A percentile compares a stretch with the other conserved stretches of the same genome.
Conservation (phyloP, 1,140 invertebrate genomes). For the Platyura marginata region DNA sequence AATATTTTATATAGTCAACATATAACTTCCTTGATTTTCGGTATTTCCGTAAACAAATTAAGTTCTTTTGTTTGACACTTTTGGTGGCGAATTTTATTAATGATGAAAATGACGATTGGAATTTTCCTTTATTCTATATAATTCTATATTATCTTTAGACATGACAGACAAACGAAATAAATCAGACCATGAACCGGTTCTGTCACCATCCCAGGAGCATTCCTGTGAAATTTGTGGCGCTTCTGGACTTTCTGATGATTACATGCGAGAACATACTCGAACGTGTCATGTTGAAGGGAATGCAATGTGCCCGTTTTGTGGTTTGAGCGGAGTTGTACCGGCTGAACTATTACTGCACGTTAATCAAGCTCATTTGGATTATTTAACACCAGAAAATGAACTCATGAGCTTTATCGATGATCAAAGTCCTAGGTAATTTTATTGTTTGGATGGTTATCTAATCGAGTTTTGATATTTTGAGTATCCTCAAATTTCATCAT, state of each 20-base stretch:
- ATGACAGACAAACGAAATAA: no score
- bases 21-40: no score
- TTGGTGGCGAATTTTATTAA: no score
- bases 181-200: no score
- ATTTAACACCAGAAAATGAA: slow-evolving; percentile 47
- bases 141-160: no score
- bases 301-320: slow-evolving; percentile 64
- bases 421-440: slow-evolving; percentile 36
- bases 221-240: slow-evolving; percentile 68
- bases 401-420: slow-evolving; percentile 41
- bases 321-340: slow-evolving; percentile 45
- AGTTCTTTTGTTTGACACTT: no score
- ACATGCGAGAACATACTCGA: slow-evolving; percentile 58
- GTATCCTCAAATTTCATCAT: no score
- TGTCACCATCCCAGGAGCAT: slow-evolving; percentile 11
- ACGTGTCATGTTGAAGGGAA: slow-evolving; percentile 56
- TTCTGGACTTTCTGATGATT: slow-evolving; percentile 56
- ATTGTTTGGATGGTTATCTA: not conserved
- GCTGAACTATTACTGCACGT: slow-evolving; percentile 61
- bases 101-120: no score
- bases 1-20: no score
- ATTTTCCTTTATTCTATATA: no score
- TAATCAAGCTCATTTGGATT: slow-evolving; percentile 62
- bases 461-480: no score
- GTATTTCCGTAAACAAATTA: no score